phyloP scores from a whole-genome alignment of 1,140 invertebrate species.

The Caerostris extrusa region DNA sequence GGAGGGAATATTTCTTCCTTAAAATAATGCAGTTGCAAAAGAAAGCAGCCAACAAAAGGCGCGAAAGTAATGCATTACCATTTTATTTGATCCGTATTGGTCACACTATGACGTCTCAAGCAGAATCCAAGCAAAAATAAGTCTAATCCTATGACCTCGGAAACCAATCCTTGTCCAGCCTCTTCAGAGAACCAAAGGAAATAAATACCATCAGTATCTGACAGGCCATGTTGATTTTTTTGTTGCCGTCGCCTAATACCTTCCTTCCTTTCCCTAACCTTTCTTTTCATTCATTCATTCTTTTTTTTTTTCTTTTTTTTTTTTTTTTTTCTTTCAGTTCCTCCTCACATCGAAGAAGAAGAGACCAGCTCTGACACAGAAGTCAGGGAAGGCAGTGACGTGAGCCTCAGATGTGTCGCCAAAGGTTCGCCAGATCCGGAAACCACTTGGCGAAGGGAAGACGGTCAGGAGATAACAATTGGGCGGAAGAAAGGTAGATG shows the following conservation, averaged over 20 bases:
- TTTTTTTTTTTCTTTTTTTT: slow-evolving; percentile 49
- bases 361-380: slow-evolving; percentile 79
- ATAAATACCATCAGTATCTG: slow-evolving; percentile 69
- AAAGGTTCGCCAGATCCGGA: slow-evolving; percentile 82
- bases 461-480: slow-evolving; percentile 79
- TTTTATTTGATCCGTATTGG: slow-evolving; percentile 62
- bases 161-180: slow-evolving; percentile 57
- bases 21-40: background rate
- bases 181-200: slow-evolving; percentile 52
- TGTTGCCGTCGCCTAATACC: slow-evolving; percentile 34
- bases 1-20: background rate
- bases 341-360: slow-evolving; percentile 79
- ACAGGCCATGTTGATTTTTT: slow-evolving; percentile 58
- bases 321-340: slow-evolving; percentile 77
- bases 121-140: slow-evolving; percentile 41
- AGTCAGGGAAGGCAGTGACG: slow-evolving; percentile 78
- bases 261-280: slow-evolving; percentile 52
- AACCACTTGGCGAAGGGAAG: slow-evolving; percentile 82
- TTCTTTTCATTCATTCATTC: slow-evolving; percentile 37
- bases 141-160: slow-evolving; percentile 59
- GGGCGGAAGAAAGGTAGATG: slow-evolving; percentile 74
- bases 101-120: slow-evolving; percentile 41
- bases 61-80: slow-evolving; percentile 42
- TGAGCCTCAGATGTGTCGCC: slow-evolving; percentile 81
- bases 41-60: background rate